These are phyloP conservation scores for Dromas ardeola DNA, from an alignment of 2,113 vertebrate genomes.

Conservation along the genomic window DNA sequence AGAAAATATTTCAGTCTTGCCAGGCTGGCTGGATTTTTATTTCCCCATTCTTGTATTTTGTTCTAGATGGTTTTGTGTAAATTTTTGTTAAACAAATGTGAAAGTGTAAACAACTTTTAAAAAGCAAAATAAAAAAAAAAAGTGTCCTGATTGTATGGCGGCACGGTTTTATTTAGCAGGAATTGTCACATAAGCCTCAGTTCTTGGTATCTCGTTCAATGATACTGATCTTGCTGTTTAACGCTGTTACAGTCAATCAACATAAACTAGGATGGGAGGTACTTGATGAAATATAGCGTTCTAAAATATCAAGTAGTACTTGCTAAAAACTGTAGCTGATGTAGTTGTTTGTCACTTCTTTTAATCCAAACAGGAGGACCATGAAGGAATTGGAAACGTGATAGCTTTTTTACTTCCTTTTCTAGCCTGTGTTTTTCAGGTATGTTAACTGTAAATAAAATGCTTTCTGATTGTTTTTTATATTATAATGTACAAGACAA, in stretches of 20 bases:
- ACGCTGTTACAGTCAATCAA: not conserved
- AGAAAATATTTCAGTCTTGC: not conserved
- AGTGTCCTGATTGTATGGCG: not conserved
- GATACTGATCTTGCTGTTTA: not conserved
- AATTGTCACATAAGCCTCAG: not conserved
- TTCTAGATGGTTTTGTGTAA: not conserved
- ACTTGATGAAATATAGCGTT: not conserved
- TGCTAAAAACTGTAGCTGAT: not conserved
- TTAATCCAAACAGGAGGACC: slow-evolving; percentile 81
- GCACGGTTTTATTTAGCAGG: not conserved
- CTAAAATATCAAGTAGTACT: not conserved
- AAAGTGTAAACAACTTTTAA: not conserved
- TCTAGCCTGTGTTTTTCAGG: slow-evolving; percentile 87
- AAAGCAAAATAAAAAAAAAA: not conserved
- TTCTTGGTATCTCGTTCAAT: not conserved
- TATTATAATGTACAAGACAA: not conserved
- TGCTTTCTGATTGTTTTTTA: not conserved
- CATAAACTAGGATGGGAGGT: not conserved
- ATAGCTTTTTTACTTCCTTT: slow-evolving; percentile 90
- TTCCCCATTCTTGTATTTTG: not conserved
- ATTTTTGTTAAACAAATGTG: not conserved
- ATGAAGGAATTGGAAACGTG: slow-evolving; percentile 86
- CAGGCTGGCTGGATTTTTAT: not conserved
- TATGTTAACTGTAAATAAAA: slow-evolving; percentile 50
- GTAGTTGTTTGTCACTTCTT: not conserved